Conservation (phyloP, 2,888 invertebrate species). For the Shargacucullia verbasci region DNA sequence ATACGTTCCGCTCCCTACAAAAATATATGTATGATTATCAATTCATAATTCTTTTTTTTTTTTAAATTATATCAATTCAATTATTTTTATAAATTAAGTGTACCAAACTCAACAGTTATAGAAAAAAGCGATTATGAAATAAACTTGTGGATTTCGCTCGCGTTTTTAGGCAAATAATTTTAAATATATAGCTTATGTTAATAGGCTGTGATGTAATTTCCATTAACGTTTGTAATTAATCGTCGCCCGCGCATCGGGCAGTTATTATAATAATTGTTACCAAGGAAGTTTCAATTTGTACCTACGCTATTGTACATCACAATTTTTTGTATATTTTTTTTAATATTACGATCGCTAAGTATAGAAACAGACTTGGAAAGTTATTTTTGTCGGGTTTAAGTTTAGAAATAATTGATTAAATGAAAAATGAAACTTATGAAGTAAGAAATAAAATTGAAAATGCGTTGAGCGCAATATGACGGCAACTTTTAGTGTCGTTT, state of each 20-base stretch:
- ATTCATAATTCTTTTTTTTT: too few species aligned
- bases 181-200: conserved; percentile 40
- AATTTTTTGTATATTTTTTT: conserved; percentile 55
- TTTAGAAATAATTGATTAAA: too few species aligned
- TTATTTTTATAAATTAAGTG: too few species aligned
- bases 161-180: conserved; percentile 4
- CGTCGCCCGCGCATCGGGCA: conserved; percentile 1
- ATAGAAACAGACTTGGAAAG: conserved; percentile 16
- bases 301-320: conserved; percentile 67
- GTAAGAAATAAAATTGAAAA: neutral
- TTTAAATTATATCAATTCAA: too few species aligned
- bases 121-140: too few species aligned
- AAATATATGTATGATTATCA: too few species aligned
- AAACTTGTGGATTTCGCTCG: too few species aligned
- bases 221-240: conserved; percentile 23
- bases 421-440: neutral
- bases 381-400: neutral
- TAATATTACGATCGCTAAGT: conserved; percentile 32
- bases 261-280: conserved; percentile 57
- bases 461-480: conserved; percentile 14
- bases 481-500: conserved; percentile 27
- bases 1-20: too few species aligned
- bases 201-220: conserved; percentile 55
- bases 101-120: too few species aligned
- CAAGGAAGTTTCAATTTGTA: conserved; percentile 65